Evolutionary conservation across 2,888 invertebrate species (phyloP).

Genomic region (Callyntrura guangdongensis): DNA sequence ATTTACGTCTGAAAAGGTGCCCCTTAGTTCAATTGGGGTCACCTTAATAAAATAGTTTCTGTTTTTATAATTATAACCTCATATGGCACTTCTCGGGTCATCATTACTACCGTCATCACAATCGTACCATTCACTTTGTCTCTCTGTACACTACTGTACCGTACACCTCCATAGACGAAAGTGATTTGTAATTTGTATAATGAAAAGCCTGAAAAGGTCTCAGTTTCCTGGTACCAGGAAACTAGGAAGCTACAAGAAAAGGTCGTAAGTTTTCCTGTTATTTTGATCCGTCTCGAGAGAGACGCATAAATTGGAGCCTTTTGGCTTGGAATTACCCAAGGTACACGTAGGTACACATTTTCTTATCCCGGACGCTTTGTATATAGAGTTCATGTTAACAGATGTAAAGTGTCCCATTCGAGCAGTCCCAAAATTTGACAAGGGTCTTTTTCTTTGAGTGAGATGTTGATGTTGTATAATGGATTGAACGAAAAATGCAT

Average conservation of each 20-base stretch:
- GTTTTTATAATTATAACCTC: conserved; percentile 26
- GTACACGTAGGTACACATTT: background rate
- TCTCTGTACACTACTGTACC: background rate
- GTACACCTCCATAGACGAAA: background rate
- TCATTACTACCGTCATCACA: background rate
- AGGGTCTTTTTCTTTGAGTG: conserved; percentile 1
- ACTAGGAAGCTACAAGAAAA: background rate
- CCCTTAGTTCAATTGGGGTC: conserved; percentile 52
- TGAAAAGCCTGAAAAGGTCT: conserved; percentile 6
- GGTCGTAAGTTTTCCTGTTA: conserved; percentile 18
- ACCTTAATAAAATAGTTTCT: conserved; percentile 29
- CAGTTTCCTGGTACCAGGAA: background rate
- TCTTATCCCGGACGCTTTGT: conserved; percentile 5
- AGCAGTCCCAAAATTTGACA: conserved; percentile 16
- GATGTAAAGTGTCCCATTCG: conserved; percentile 17
- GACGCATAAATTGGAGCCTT: background rate
- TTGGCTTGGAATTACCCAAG: background rate
- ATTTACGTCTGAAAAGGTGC: conserved; percentile 21
- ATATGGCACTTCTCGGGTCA: background rate
- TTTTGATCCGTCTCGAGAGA: conserved; percentile 29
- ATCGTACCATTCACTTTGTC: background rate
- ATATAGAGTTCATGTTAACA: conserved; percentile 1
- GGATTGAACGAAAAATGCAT: background rate
- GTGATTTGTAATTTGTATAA: background rate
- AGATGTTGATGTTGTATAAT: background rate